Percentiles rank a stretch among this genome's conserved stretches.
phyloP scores from a whole-genome alignment of 2,888 invertebrate genomes.

The Epistrophe eligans region DNA sequence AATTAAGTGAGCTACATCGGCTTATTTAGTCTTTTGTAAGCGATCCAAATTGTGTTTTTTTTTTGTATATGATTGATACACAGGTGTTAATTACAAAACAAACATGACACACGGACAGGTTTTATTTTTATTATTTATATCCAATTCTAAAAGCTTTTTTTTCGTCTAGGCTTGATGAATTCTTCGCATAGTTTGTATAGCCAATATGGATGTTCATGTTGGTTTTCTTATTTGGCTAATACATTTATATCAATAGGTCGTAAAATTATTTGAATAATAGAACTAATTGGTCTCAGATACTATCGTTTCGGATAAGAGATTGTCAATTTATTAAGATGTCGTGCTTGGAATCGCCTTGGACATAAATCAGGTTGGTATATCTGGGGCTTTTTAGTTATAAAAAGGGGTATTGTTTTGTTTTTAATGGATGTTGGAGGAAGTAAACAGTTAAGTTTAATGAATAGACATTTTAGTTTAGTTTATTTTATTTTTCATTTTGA shows the following conservation, averaged over 20 bases:
- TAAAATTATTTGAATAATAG: slow-evolving; percentile 66
- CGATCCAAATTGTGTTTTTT: slow-evolving; percentile 56
- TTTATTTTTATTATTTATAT: slow-evolving; percentile 37
- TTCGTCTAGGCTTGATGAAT: slow-evolving; percentile 12
- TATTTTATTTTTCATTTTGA: too few species aligned
- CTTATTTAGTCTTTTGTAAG: slow-evolving; percentile 64
- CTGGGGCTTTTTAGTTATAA: background rate
- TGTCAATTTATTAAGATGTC: background rate
- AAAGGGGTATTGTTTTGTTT: background rate
- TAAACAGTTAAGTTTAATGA: background rate
- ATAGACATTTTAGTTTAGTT: too few species aligned
- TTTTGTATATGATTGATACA: slow-evolving; percentile 41
- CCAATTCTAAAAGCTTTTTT: slow-evolving; percentile 39
- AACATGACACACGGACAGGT: slow-evolving; percentile 68
- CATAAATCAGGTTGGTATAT: background rate
- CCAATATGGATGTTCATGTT: slow-evolving; percentile 40
- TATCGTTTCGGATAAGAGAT: slow-evolving; percentile 32
- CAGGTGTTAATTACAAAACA: slow-evolving; percentile 74
- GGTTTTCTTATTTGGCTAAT: background rate
- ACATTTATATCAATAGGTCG: slow-evolving; percentile 34
- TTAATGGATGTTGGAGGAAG: background rate
- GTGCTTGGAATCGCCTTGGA: background rate
- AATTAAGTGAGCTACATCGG: slow-evolving; percentile 59
- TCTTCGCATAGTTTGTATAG: slow-evolving; percentile 63
- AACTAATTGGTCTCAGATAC: slow-evolving; percentile 69